Percentiles rank a stretch among this genome's conserved stretches.
Conservation (phyloP, 1,140 invertebrate species). For the Chironomus striatipennis region DNA sequence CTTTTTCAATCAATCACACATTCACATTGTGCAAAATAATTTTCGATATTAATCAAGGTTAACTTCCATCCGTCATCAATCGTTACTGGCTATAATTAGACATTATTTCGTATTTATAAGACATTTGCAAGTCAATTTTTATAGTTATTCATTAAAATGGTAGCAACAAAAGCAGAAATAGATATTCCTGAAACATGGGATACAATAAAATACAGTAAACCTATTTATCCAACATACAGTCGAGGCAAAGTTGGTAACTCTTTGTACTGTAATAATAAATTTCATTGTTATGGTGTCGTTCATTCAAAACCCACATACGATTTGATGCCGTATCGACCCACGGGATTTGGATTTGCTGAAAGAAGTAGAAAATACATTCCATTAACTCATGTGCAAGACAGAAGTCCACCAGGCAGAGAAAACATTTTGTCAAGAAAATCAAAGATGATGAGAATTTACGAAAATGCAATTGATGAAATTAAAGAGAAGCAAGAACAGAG, state of each 20-base stretch:
- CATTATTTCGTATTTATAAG: not conserved
- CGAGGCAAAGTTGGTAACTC: not conserved
- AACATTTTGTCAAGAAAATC: not conserved
- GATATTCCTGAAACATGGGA: not conserved
- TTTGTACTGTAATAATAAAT: slow-evolving; percentile 2
- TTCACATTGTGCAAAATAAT: not conserved
- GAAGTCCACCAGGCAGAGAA: not conserved
- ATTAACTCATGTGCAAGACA: not conserved
- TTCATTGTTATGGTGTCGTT: slow-evolving; percentile 2
- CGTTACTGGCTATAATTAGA: not conserved
- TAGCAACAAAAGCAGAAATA: not conserved
- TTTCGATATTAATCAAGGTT: not conserved
- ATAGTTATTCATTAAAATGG: not conserved
- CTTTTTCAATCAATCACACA: not conserved
- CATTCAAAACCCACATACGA: not conserved
- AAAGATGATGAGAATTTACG: not conserved
- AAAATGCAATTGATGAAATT: slow-evolving; percentile 3
- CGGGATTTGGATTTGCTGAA: slow-evolving; percentile 6
- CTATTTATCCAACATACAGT: slow-evolving; percentile 14
- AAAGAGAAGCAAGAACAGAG: not conserved
- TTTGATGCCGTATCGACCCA: slow-evolving; percentile 13
- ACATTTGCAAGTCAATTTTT: not conserved
- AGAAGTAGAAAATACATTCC: not conserved
- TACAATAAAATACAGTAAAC: not conserved
- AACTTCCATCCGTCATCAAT: not conserved